Base-by-base conservation (phyloP, 1,140 invertebrate genomes). In the Drosophila miranda region DNA sequence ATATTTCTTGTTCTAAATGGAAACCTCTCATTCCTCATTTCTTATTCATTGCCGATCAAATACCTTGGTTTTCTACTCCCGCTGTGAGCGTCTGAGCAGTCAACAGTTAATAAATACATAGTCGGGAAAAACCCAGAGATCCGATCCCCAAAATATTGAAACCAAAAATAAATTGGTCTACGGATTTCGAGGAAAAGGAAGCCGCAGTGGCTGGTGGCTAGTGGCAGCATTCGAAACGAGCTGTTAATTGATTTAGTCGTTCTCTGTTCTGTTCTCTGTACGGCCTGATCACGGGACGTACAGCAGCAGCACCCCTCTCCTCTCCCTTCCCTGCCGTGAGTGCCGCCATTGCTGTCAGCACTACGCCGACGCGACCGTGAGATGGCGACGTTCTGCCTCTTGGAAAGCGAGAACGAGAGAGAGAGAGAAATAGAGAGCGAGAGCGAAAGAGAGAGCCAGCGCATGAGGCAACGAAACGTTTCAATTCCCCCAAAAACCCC, bases 231-330 rank as follows among this genome's bases (percentile, higher is more conserved):
- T 70, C 78, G 54, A 82, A 84, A 87, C 67, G 82, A 87, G 78
- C 82, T 87, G 82, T 87, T 87, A 87, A 87, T 87, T 87, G 82
- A 87, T 87, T 87, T 87, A 87, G 78, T 72, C 82, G 81, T 77
- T 86, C 63, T 49, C 52, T 30, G 28, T 30, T 34, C 34, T 11
- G 11, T 38, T 38, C 34, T 13, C 34, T 9, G 8, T 38, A 4
- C 19, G n/a, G 26, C 42, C 26, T 13, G 50, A 52, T 68, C 30
- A 57, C 23, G 11, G 41, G 41, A 7, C 26, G 34, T 58, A 11
- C 13, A 44, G 49, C 14, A 38, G 66, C 60, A 38, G 59, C 60
- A 52, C 51, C 45, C 48, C 73, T 3, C 9, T 11, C 48, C 73
- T 3, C 9, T 11, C 34, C 11, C 11, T 5, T 11, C 34, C 34